A percentile compares a stretch with the other conserved stretches of the same genome.
These are phyloP conservation scores for Chamaetylas fuelleborni DNA, from an alignment of 2,113 vertebrate genomes.

Conservation along the genomic window DNA sequence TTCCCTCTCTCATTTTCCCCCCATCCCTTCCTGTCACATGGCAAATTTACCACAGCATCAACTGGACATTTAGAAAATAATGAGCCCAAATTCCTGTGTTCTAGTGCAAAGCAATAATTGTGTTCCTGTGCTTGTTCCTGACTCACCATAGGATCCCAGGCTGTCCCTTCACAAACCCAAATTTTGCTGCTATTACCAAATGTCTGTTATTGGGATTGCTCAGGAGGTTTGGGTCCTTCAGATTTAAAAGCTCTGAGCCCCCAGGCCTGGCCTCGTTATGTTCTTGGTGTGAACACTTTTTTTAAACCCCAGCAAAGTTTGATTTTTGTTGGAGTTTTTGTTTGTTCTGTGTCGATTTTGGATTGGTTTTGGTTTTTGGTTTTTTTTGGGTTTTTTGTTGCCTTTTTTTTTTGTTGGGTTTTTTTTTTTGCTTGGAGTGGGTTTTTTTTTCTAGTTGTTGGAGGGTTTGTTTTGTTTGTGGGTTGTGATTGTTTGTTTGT, in stretches of 20 bases:
- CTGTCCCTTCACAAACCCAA: neutral
- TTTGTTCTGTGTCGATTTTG: neutral
- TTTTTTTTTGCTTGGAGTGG: neutral
- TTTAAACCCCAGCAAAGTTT: neutral
- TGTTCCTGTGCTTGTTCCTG: neutral
- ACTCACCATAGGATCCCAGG: neutral
- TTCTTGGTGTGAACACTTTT: neutral
- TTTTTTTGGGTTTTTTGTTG: no score
- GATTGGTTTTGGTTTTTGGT: neutral
- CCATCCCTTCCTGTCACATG: neutral
- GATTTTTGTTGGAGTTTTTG: neutral
- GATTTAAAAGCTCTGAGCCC: neutral
- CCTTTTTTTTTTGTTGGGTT: no score
- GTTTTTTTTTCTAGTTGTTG: rapidly evolving
- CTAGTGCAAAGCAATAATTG: neutral
- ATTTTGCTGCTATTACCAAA: neutral
- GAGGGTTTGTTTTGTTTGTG: neutral
- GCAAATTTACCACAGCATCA: neutral
- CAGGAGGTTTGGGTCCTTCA: neutral
- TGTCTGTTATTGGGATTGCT: rapidly evolving
- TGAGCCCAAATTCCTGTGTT: neutral
- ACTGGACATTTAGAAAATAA: neutral
- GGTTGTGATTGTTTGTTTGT: neutral
- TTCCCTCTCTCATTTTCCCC: neutral
- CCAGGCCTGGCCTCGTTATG: neutral